phyloP scores from a whole-genome alignment of 2,888 invertebrate species.

The Papilio demoleus region DNA sequence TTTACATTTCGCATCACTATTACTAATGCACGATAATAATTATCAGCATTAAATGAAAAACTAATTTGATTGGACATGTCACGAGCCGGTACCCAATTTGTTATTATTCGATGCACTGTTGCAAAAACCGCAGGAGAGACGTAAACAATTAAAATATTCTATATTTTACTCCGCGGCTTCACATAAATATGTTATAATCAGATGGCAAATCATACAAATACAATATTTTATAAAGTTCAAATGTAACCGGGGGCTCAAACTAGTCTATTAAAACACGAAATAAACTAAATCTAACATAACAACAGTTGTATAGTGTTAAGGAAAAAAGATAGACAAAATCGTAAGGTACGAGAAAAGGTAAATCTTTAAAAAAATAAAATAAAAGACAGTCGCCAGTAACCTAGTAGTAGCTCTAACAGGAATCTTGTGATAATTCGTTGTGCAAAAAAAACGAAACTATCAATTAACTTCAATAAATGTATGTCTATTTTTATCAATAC shows the following conservation, averaged over 20 bases:
- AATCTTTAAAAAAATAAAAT: no score
- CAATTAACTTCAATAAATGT: conserved; percentile 20
- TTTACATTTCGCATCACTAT: conserved; percentile 39
- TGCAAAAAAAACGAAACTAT: no score
- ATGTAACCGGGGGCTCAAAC: no score
- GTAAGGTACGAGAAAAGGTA: background rate
- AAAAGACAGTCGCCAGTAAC: no score
- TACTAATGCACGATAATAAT: conserved; percentile 44
- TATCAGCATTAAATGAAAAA: conserved; percentile 59
- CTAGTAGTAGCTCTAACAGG: no score
- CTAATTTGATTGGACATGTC: conserved; percentile 64
- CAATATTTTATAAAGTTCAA: background rate
- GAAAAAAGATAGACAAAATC: background rate
- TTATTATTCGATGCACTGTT: conserved; percentile 63
- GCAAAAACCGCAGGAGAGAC: conserved; percentile 68
- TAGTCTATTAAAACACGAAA: no score
- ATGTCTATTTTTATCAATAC: conserved; percentile 51
- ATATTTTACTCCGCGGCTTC: conserved; percentile 30
- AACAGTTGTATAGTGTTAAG: no score
- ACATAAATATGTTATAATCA: conserved; percentile 51
- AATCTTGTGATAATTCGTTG: no score
- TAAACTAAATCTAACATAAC: no score
- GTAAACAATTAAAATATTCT: conserved; percentile 69
- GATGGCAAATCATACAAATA: conserved; percentile 45
- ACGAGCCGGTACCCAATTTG: conserved; percentile 59